Conservation (phyloP, 2,888 invertebrate species). For the Osmoderma eremita region DNA sequence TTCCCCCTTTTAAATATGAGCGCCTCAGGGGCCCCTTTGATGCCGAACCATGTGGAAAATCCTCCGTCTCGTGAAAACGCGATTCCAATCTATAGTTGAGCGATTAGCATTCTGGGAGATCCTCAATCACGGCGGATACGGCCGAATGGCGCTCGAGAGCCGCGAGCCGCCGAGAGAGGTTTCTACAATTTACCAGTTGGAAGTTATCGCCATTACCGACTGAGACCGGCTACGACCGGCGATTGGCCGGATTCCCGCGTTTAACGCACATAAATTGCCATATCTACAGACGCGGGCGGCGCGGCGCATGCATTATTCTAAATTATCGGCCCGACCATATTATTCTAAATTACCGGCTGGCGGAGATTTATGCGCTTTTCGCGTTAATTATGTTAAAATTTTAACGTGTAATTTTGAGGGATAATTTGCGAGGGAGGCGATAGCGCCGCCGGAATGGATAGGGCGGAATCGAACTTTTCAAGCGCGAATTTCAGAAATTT, state of each 20-base stretch:
- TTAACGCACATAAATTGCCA: constrained; percentile 54
- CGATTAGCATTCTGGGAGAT: constrained; percentile 51
- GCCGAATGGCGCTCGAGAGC: constrained; percentile 4
- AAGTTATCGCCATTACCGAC: constrained; percentile 50
- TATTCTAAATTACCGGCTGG: constrained; percentile 53
- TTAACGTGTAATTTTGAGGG: constrained; percentile 41
- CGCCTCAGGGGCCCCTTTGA: constrained; percentile 13
- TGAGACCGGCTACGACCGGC: constrained; percentile 50
- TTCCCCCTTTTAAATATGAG: constrained; percentile 26
- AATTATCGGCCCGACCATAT: constrained; percentile 55
- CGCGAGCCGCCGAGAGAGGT: constrained; percentile 36
- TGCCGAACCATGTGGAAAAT: constrained; percentile 36
- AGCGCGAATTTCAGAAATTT: constrained; percentile 18
- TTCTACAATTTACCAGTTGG: constrained; percentile 50
- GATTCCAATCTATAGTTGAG: constrained; percentile 44
- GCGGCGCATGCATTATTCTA: constrained; percentile 56
- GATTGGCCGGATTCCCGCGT: constrained; percentile 54
- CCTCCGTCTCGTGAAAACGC: constrained; percentile 17
- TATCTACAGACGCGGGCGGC: constrained; percentile 53
- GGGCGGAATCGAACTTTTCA: constrained; percentile 15
- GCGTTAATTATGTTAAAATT: constrained; percentile 49
- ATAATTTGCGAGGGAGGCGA: constrained; percentile 26
- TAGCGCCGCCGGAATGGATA: constrained; percentile 2
- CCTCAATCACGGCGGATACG: constrained; percentile 46
- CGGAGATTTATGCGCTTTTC: constrained; percentile 49